phyloP scores from a whole-genome alignment of 2,888 invertebrate genomes.

The Molorchus minor region DNA sequence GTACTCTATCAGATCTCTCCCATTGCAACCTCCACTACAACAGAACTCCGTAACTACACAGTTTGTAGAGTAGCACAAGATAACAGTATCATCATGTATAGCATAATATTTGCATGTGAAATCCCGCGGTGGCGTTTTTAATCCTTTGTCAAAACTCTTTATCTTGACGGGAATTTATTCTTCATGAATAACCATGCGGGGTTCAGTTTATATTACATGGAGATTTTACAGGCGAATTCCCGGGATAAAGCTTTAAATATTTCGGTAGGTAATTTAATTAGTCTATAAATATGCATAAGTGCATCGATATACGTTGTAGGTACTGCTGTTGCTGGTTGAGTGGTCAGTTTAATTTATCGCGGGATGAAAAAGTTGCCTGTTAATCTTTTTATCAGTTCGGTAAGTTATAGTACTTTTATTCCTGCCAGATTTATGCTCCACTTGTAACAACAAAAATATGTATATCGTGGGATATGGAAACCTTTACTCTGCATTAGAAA shows the following conservation, averaged over 20 bases:
- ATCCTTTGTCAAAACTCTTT: slow-evolving; percentile 33
- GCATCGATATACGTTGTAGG: not conserved
- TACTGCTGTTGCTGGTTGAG: too few species aligned
- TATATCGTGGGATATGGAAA: too few species aligned
- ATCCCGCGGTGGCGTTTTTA: slow-evolving; percentile 22
- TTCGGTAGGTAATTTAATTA: slow-evolving; percentile 20
- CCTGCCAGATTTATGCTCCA: too few species aligned
- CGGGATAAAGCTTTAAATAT: slow-evolving; percentile 21
- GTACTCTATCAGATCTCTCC: too few species aligned
- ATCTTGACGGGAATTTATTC: slow-evolving; percentile 32
- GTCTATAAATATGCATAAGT: slow-evolving; percentile 11
- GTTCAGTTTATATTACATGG: slow-evolving; percentile 14
- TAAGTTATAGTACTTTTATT: too few species aligned
- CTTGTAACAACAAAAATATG: too few species aligned
- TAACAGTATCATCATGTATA: slow-evolving; percentile 16
- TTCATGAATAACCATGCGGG: slow-evolving; percentile 36
- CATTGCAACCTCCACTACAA: too few species aligned
- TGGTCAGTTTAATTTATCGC: too few species aligned
- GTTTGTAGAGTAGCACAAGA: not conserved
- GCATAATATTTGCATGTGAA: slow-evolving; percentile 30
- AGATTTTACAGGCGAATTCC: slow-evolving; percentile 12
- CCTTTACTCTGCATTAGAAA: too few species aligned
- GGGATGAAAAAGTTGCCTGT: too few species aligned
- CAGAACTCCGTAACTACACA: too few species aligned
- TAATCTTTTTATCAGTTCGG: too few species aligned